Base-by-base conservation (phyloP, 92 coral and sea anemone genomes). In the Phymanthus crucifer region DNA sequence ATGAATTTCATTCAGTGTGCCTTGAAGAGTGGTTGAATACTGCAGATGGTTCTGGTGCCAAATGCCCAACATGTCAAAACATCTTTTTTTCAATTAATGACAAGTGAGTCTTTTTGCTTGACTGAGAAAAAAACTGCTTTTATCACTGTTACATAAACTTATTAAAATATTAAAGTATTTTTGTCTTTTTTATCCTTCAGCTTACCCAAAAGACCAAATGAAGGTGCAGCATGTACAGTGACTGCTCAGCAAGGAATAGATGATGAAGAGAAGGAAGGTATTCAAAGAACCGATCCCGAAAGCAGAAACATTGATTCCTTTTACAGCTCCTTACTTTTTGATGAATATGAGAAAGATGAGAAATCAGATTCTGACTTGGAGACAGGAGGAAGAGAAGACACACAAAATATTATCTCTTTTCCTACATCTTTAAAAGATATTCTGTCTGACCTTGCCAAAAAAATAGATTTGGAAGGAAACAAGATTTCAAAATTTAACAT, bases 401-500 rank as follows among this genome's bases (percentile, higher is more conserved):
- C 33, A 79, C 47, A 38, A 70, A 78, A 54, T 70, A 57, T n/a
- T 45, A 40, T 40, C 9, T 70, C 84, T 33, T 34, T 8, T 8
- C 35, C 21, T 73, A 64, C 54, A 70, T 86, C 81, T 17, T 73
- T 86, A 72, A 78, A 80, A 76, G 90, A 87, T 17, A 76, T 77
- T 73, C 34, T 83, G 78, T 43, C 69, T 64, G 81, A 87, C 14
- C 83, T 90, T 73, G 86, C 87, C 66, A 68, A 40, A 32, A 72
- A 40, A 48, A 58, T 82, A 52, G 77, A 78, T 70, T 19, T 57
- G 32, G 66, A 57, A 57, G 70, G 31, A 52, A 67, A 50, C 78
- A 81, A 82, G 27, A 91, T 84, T 43, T 83, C 87, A 32, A 87
- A 78, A 71, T 91, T 84, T 61, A 87, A 91, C 43, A 85, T 91